These are phyloP conservation scores for Myotis vivesi DNA, from an alignment of 2,797 vertebrate species.

Conservation along the genomic window DNA sequence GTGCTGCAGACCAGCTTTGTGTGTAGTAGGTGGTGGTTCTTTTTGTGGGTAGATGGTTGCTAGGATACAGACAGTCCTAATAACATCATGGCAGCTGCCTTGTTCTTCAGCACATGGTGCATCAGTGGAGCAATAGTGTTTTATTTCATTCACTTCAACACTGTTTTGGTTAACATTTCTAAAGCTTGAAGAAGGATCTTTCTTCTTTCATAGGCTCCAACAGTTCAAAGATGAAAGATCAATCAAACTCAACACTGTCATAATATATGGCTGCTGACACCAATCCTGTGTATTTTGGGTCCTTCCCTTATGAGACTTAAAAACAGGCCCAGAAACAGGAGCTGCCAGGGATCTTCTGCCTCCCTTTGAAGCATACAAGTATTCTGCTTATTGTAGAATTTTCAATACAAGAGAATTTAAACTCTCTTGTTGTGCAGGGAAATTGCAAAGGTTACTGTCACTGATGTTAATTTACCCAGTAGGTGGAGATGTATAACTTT, in stretches of 20 bases:
- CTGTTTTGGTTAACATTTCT: not conserved
- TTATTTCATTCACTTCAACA: not conserved
- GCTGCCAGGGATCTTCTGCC: not conserved
- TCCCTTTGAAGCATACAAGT: not conserved
- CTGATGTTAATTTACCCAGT: slow-evolving; percentile 44
- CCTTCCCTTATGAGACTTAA: not conserved
- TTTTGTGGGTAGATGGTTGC: slow-evolving; percentile 81
- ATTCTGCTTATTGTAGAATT: not conserved
- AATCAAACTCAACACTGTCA: not conserved
- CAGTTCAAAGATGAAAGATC: not conserved
- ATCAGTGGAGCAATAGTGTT: slow-evolving; percentile 40
- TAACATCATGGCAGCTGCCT: slow-evolving; percentile 30
- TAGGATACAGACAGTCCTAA: slow-evolving; percentile 78
- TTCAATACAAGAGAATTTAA: slow-evolving; percentile 13
- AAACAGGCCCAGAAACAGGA: accelerated
- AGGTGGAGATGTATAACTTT: slow-evolving; percentile 31
- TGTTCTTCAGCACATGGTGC: not conserved
- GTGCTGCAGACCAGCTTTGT: slow-evolving; percentile 78
- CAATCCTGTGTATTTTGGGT: not conserved
- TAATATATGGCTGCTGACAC: not conserved
- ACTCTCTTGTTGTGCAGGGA: not conserved
- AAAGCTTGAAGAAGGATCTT: not conserved
- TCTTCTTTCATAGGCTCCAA: not conserved
- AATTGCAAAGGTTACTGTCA: slow-evolving; percentile 48
- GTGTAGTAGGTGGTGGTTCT: slow-evolving; percentile 76